These are phyloP conservation scores for Fissipunctia ypsillon DNA, from an alignment of 2,888 invertebrate species.

Conservation along the genomic window DNA sequence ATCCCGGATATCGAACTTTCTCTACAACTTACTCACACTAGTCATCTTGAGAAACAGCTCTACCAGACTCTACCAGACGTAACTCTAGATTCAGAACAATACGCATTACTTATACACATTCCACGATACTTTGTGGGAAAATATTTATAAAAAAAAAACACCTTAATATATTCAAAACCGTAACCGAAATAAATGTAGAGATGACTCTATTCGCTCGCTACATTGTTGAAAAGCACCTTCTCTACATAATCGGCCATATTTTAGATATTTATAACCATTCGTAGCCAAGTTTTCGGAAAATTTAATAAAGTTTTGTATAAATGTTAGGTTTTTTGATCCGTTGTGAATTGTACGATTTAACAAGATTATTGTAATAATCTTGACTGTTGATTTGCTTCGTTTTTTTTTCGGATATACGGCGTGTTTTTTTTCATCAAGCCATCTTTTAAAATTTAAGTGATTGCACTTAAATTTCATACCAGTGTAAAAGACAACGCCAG, in stretches of 20 bases:
- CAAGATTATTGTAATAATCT: conserved; percentile 54
- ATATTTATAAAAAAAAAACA: conserved; percentile 58
- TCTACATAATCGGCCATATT: conserved; percentile 74
- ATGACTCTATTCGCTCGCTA: conserved; percentile 79
- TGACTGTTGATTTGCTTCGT: conserved; percentile 51
- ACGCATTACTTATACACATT: conserved; percentile 66
- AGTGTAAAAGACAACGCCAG: not conserved
- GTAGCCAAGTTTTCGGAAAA: conserved; percentile 65
- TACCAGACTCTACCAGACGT: conserved; percentile 46
- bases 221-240: conserved; percentile 75
- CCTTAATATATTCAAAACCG: conserved; percentile 77
- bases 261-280: conserved; percentile 75
- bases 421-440: not conserved
- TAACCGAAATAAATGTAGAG: conserved; percentile 73
- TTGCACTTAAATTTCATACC: not conserved
- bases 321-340: conserved; percentile 62
- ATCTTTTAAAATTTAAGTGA: not conserved
- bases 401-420: conserved; percentile 11
- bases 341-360: conserved; percentile 54
- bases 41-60: conserved; percentile 47
- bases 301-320: conserved; percentile 77
- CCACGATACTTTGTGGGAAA: conserved; percentile 67
- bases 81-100: conserved; percentile 68
- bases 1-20: conserved; percentile 56
- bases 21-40: conserved; percentile 46